Evolutionary conservation across 2,113 vertebrate genomes (phyloP).

Genomic region (Siniperca knerii): DNA sequence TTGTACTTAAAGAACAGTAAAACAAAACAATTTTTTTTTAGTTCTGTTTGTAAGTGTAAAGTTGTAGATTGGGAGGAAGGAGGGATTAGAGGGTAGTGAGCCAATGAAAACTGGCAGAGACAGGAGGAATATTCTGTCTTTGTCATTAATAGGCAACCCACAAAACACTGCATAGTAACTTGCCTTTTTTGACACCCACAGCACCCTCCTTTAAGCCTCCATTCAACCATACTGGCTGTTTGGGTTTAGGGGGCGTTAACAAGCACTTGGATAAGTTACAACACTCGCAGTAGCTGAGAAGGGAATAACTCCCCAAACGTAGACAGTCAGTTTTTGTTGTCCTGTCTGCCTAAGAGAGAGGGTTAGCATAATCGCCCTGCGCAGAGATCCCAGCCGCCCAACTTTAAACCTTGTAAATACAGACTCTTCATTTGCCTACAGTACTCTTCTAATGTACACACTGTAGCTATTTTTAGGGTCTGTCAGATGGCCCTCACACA

Average conservation of each 20-base stretch:
- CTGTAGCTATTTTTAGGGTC: constrained; percentile 55
- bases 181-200: constrained; percentile 32
- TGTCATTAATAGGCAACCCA: constrained; percentile 34
- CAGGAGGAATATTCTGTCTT: constrained; percentile 26
- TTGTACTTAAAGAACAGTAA: constrained; percentile 24
- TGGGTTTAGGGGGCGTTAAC: constrained; percentile 37
- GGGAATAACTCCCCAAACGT: constrained; percentile 37
- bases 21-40: constrained; percentile 14
- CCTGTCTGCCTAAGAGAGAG: constrained; percentile 34
- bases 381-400: constrained; percentile 18
- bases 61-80: constrained; percentile 8
- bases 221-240: constrained; percentile 15
- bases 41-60: constrained; percentile 5
- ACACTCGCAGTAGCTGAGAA: constrained; percentile 38
- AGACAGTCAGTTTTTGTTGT: constrained; percentile 37
- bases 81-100: neutral
- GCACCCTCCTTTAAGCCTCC: constrained; percentile 4
- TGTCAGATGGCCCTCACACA: constrained; percentile 36
- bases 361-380: constrained; percentile 14
- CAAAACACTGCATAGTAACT: constrained; percentile 39
- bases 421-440: constrained; percentile 25
- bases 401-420: constrained; percentile 60
- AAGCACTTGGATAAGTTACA: constrained; percentile 34
- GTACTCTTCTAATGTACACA: constrained; percentile 50
- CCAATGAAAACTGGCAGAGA: constrained; percentile 11